Evolutionary conservation across 30 jellyfish, hydroid and myxozoan genomes (phyloP).

Genomic region (Turritopsis rubra): DNA sequence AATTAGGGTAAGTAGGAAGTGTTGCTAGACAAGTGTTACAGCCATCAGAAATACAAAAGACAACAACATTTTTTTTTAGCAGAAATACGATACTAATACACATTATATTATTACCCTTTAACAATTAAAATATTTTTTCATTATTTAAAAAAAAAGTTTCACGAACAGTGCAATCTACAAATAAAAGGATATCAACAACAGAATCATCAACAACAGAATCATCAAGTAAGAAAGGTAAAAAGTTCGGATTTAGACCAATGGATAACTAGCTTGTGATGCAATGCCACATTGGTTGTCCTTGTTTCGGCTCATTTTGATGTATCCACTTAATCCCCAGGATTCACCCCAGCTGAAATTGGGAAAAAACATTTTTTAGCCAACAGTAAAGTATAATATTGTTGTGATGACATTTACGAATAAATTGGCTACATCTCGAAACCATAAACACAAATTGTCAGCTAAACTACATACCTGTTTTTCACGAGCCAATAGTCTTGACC

Average conservation of each 20-base stretch:
- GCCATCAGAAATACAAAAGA: background rate
- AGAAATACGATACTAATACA: background rate
- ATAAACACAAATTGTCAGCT: no score
- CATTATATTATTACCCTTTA: background rate
- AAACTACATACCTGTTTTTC: conserved; percentile 66
- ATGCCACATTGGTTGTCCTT: conserved; percentile 96
- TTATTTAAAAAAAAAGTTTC: background rate
- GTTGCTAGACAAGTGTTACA: background rate
- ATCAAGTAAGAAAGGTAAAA: background rate
- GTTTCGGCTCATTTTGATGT: conserved; percentile 95
- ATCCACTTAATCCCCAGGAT: conserved; percentile 89
- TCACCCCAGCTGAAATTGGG: conserved; percentile 79
- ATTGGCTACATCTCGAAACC: no score
- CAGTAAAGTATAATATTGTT: no score
- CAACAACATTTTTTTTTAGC: background rate
- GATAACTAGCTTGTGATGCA: conserved; percentile 94
- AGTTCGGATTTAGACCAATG: conserved; percentile 47
- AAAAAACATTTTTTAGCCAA: background rate
- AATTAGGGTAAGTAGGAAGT: background rate
- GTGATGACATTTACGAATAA: no score
- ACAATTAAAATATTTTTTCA: background rate
- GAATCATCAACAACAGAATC: background rate
- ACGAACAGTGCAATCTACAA: background rate
- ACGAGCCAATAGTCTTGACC: conserved; percentile 98
- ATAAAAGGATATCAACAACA: background rate